phyloP scores from a whole-genome alignment of 2,797 vertebrate genomes.

The Sebastolobus altivelis region DNA sequence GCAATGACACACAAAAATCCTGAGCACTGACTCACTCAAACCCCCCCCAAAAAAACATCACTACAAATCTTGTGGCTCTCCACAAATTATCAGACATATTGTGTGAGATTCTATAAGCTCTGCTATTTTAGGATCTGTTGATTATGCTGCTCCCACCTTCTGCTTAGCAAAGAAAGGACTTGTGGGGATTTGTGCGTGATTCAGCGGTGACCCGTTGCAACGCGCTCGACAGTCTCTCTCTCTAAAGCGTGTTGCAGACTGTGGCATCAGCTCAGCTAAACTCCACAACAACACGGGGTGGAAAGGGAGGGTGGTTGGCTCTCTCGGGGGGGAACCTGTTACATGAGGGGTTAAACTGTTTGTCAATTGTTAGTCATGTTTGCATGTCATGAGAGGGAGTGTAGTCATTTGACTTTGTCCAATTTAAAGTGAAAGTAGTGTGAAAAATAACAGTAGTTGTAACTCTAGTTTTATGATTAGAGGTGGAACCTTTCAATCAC shows the following conservation, averaged over 20 bases:
- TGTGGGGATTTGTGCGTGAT: not conserved
- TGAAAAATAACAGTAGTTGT: not conserved
- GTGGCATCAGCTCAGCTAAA: not conserved
- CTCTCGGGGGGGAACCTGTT: not conserved
- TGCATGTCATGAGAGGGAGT: not conserved
- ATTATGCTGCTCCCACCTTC: not conserved
- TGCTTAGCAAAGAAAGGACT: not conserved
- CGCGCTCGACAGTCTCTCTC: not conserved
- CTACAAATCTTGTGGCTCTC: not conserved
- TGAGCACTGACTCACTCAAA: not conserved
- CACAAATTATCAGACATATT: not conserved
- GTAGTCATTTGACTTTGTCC: conserved; percentile 14
- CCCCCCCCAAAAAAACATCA: not conserved
- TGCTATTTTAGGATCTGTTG: not conserved
- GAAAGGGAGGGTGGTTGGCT: not conserved
- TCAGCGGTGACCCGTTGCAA: not conserved
- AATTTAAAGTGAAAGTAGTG: conserved; percentile 8
- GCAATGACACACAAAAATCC: not conserved
- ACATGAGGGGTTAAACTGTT: not conserved
- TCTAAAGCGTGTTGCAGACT: not conserved
- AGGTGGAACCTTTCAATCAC: not conserved
- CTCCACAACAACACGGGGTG: not conserved
- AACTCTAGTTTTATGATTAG: not conserved
- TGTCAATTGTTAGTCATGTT: not conserved
- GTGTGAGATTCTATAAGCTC: not conserved